Evolutionary conservation across 2,113 vertebrate species (phyloP).

Genomic region (Fregata magnificens): DNA sequence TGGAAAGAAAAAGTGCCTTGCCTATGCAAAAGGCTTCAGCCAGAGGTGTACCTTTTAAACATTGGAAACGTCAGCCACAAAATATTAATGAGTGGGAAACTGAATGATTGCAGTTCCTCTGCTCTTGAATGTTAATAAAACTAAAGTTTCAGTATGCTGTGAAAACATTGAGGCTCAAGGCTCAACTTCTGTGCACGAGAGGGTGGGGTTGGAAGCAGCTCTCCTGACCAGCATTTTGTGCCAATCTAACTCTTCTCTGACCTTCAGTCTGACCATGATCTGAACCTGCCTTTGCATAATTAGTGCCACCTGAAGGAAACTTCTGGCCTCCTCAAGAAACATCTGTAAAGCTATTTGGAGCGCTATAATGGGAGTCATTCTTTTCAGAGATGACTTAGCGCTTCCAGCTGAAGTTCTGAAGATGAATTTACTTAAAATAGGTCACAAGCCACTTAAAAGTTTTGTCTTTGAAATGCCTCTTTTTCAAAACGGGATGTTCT

Average conservation of each 20-base stretch:
- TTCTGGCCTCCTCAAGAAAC: neutral
- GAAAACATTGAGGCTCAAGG: neutral
- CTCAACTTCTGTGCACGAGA: neutral
- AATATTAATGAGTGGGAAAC: neutral
- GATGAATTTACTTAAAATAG: neutral
- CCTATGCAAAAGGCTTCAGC: neutral
- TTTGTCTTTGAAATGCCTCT: neutral
- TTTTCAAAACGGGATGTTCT: neutral
- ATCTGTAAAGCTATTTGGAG: neutral
- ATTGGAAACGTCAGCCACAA: neutral
- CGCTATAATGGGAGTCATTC: neutral
- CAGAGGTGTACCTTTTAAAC: neutral
- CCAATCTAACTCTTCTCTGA: neutral
- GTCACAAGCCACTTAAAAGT: neutral
- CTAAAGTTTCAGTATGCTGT: neutral
- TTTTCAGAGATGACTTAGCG: neutral
- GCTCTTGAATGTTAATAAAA: neutral
- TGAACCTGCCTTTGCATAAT: neutral
- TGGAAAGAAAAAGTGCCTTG: neutral
- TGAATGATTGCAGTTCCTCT: neutral
- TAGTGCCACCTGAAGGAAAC: neutral
- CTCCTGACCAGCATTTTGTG: neutral
- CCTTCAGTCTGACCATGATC: neutral
- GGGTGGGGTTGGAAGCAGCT: neutral
- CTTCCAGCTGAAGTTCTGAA: neutral